Evolutionary conservation across 2,888 invertebrate genomes (phyloP), one percentile per base, ranked within the genome.

Genomic region (Drosophila merina): DNA sequence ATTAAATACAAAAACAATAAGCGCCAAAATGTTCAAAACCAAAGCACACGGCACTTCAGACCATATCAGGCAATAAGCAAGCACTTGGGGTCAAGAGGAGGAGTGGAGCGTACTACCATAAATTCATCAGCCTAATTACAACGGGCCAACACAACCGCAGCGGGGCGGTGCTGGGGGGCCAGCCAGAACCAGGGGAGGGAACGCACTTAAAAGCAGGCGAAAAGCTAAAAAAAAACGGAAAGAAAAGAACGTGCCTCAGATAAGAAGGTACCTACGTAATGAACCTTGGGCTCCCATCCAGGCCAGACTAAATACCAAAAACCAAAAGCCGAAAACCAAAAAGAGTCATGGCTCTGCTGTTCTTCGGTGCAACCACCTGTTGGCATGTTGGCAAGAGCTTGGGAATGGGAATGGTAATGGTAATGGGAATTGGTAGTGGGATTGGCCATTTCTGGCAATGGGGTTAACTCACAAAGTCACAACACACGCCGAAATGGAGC

Each of bases 281-380:
- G 60, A 86, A 85, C 87, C 82, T 86, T 85, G 82, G 75, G 70
- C 57, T 40, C 58, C 40, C 47, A 47, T 25, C 36, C 36, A 5
- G 25, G 28, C 58, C 49, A 42, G 33, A 58, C 20, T 20, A 20
- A 20, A 20, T 20, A 20, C 20, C 20, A 20, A 20, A 20, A 1
- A 20, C 20, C 20, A 20, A 20, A 20, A 20, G 20, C 40, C 42
- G 20, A 42, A 42, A 42, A 14, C 42, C 20, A 3, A 25, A 44
- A 20, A 59, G 36, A 44, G 49, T 40, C 40, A 50, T 20, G 56
- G 30, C 20, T 14, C 49, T 14, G 14, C 52, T 52, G 48, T 54
- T 57, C 72, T 36, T 36, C 76, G 86, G 89, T 88, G 89, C 87
- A 87, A 88, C 89, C 87, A 87, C 87, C 87, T 87, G 87, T 88